A percentile compares a stretch with the other conserved stretches of the same genome.
phyloP scores from a whole-genome alignment of 2,797 vertebrate species.

The Huso huso region DNA sequence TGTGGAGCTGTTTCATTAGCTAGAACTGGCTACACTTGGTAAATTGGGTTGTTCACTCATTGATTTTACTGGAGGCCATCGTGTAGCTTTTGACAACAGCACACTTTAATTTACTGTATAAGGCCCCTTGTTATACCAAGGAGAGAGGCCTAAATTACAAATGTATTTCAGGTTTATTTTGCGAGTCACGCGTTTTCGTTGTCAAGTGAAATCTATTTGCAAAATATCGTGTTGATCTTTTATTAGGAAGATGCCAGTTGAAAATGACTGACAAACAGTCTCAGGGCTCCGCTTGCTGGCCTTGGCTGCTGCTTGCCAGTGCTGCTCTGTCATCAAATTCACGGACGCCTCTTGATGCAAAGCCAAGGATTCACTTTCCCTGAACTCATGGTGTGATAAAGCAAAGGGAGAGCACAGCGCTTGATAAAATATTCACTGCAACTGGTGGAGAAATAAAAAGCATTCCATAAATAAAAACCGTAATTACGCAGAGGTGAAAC shows the following conservation, averaged over 20 bases:
- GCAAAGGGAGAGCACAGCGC: background rate
- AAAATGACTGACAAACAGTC: conserved; percentile 1
- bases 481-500: background rate
- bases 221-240: background rate
- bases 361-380: background rate
- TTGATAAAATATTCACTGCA: background rate
- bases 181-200: too few relatives aligned
- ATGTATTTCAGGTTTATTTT: too few relatives aligned
- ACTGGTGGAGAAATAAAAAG: background rate
- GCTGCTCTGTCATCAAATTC: background rate
- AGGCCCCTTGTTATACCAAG: too few relatives aligned
- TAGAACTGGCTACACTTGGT: too few relatives aligned
- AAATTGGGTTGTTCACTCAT: too few relatives aligned
- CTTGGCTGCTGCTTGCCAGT: background rate
- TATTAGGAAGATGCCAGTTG: conserved; percentile 9
- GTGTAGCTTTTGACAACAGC: too few relatives aligned
- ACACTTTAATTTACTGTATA: too few relatives aligned
- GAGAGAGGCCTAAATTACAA: too few relatives aligned
- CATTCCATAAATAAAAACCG: conserved; percentile 10
- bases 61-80: too few relatives aligned
- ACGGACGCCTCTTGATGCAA: background rate
- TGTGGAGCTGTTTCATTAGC: too few relatives aligned
- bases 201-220: too few relatives aligned
- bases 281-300: background rate
- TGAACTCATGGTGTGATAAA: background rate